A percentile compares a stretch with the other conserved stretches of the same genome.
Evolutionary conservation across 2,888 invertebrate genomes (phyloP).

Genomic region (Dicyrtoma fusca): DNA sequence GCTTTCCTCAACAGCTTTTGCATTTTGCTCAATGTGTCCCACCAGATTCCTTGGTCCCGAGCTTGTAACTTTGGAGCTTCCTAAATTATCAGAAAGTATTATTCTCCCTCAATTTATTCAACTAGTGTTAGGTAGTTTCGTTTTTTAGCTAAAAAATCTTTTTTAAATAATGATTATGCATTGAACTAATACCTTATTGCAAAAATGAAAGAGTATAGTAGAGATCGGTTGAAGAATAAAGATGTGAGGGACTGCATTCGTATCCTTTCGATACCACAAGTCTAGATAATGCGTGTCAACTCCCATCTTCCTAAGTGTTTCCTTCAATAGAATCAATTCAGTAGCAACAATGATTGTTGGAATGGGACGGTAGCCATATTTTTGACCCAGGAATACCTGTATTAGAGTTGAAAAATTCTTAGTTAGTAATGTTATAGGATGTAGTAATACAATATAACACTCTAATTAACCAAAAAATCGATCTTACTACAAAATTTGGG

Average conservation of each 20-base stretch:
- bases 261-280: slow-evolving; percentile 94
- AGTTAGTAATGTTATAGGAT: too few species aligned
- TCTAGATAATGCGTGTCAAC: slow-evolving; percentile 82
- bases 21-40: slow-evolving; percentile 95
- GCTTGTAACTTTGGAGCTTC: slow-evolving; percentile 92
- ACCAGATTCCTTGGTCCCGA: slow-evolving; percentile 96
- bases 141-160: too few species aligned
- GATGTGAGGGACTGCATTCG: slow-evolving; percentile 92
- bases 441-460: too few species aligned
- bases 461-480: slow-evolving; percentile 53
- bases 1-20: slow-evolving; percentile 93
- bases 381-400: slow-evolving; percentile 91
- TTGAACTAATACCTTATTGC: slow-evolving; percentile 74
- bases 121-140: not conserved
- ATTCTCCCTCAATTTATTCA: slow-evolving; percentile 7
- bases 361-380: slow-evolving; percentile 97
- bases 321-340: slow-evolving; percentile 83
- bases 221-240: slow-evolving; percentile 96
- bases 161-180: too few species aligned
- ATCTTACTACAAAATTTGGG: slow-evolving; percentile 87
- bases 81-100: too few species aligned
- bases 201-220: slow-evolving; percentile 94
- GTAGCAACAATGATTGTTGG: slow-evolving; percentile 92
- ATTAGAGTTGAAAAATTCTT: too few species aligned
- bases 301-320: slow-evolving; percentile 80